Conservation (phyloP, 2,113 vertebrate species). For the Echinops telfairi region DNA sequence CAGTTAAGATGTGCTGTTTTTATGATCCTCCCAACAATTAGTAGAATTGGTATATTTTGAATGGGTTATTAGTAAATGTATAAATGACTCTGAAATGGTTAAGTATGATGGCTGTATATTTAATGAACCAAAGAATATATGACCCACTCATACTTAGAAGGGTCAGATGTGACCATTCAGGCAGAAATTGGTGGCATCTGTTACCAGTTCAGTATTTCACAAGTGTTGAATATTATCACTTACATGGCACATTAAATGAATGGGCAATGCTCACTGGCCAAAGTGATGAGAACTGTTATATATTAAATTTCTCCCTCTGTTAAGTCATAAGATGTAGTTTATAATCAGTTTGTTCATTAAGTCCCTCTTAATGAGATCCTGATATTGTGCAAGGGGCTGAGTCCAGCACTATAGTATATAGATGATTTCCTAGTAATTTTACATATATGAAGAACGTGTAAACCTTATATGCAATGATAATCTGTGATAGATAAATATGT, state of each 20-base stretch:
- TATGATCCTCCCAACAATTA: conserved; percentile 39
- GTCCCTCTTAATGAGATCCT: conserved; percentile 28
- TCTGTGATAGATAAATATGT: neutral
- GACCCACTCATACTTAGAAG: conserved; percentile 63
- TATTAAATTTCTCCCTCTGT: conserved; percentile 68
- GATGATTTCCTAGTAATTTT: conserved; percentile 15
- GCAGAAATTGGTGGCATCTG: conserved; percentile 78
- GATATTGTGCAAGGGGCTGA: conserved; percentile 35
- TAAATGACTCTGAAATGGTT: conserved; percentile 71
- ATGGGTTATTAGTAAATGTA: conserved; percentile 78
- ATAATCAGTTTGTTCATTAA: conserved; percentile 54
- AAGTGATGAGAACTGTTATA: conserved; percentile 49
- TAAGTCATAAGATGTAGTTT: conserved; percentile 47
- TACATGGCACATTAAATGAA: conserved; percentile 69
- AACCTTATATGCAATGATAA: neutral
- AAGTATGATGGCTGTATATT: conserved; percentile 63
- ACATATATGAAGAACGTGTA: neutral
- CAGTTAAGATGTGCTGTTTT: conserved; percentile 20
- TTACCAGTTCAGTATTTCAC: conserved; percentile 71
- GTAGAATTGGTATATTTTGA: conserved; percentile 65
- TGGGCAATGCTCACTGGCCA: conserved; percentile 60
- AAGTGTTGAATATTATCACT: conserved; percentile 68
- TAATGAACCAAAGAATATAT: conserved; percentile 77
- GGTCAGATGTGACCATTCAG: conserved; percentile 74
- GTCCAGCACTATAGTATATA: neutral